Evolutionary conservation across 2,888 invertebrate species (phyloP).

Genomic region (Tipula unca): DNA sequence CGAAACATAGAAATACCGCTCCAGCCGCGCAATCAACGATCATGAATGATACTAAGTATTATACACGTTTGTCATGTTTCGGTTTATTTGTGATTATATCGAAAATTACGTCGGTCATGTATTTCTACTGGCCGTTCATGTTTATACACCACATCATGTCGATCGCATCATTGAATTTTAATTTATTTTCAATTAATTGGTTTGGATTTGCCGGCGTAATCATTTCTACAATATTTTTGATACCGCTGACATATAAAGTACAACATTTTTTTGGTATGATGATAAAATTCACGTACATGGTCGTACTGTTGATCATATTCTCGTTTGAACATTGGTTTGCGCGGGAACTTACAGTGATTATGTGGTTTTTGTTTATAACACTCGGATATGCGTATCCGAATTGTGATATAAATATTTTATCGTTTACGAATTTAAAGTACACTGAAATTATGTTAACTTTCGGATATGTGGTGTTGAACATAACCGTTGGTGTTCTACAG

Average conservation of each 20-base stretch:
- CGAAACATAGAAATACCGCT: background rate
- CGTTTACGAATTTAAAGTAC: background rate
- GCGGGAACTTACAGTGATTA: background rate
- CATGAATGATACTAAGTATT: background rate
- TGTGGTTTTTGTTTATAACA: background rate
- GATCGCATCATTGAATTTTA: background rate
- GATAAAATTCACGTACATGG: background rate
- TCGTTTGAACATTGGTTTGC: background rate
- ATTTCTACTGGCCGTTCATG: background rate
- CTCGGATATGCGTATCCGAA: background rate
- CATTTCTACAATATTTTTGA: background rate
- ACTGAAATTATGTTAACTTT: background rate
- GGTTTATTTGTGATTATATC: background rate
- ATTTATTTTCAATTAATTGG: background rate
- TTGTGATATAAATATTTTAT: background rate
- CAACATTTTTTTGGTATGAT: background rate
- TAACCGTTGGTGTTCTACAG: background rate
- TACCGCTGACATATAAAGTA: background rate
- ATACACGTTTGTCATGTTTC: background rate
- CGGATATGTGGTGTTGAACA: background rate
- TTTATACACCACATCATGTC: background rate
- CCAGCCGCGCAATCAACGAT: no score
- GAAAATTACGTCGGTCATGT: background rate
- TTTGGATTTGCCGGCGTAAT: background rate
- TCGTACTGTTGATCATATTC: background rate